A percentile compares a stretch with the other conserved stretches of the same genome.
Evolutionary conservation across 2,888 invertebrate genomes (phyloP).

Genomic region (Calameuta filiformis): DNA sequence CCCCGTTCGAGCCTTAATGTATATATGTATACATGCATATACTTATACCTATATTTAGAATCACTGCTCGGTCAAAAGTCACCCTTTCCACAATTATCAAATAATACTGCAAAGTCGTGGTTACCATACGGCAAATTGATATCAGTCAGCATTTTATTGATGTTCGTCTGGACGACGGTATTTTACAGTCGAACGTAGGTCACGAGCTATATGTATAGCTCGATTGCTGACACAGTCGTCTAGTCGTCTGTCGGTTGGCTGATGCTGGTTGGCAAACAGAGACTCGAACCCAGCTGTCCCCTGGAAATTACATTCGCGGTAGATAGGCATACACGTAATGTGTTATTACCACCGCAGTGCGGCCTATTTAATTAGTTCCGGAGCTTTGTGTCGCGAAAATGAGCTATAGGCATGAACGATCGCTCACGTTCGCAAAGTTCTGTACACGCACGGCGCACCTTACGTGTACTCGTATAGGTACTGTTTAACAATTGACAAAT

Average conservation of each 20-base stretch:
- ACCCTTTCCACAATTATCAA: not conserved
- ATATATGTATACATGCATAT: not conserved
- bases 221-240: not conserved
- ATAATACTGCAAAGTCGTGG: not conserved
- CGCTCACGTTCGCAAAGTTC: not conserved
- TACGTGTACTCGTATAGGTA: not conserved
- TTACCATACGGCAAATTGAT: not conserved
- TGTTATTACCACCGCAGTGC: slow-evolving; percentile 38
- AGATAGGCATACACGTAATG: slow-evolving; percentile 23
- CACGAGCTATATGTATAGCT: not conserved
- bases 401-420: not conserved
- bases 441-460: not conserved
- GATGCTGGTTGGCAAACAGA: not conserved
- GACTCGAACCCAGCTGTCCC: not conserved
- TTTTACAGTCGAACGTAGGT: not conserved
- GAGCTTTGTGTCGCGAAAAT: slow-evolving; percentile 27
- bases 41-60: not conserved
- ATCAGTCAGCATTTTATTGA: not conserved
- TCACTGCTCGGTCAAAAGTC: not conserved
- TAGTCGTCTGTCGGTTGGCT: not conserved
- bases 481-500: not conserved
- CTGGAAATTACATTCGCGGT: not conserved
- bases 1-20: not conserved
- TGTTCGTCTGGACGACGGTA: not conserved
- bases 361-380: slow-evolving; percentile 44